Conservation (phyloP, 2,113 vertebrate species). For the Asarcornis scutulata region DNA sequence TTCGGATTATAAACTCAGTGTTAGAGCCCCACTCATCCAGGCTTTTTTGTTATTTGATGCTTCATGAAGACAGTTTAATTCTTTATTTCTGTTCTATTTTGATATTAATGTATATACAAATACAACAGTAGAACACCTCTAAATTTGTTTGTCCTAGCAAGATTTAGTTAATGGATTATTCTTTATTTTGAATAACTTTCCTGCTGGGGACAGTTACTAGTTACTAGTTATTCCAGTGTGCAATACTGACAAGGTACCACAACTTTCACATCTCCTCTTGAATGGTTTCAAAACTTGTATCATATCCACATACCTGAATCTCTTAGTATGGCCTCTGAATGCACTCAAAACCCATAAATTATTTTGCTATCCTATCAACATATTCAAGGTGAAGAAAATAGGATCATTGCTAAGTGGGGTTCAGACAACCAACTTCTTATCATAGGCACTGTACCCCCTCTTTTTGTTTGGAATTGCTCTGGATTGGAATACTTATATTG, state of each 20-base stretch:
- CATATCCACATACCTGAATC: neutral
- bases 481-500: no score
- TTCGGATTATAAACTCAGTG: neutral
- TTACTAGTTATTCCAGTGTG: neutral
- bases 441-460: neutral
- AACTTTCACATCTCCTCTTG: neutral
- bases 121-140: neutral
- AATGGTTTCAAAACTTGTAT: neutral
- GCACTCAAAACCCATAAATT: neutral
- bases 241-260: neutral
- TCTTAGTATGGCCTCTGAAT: neutral
- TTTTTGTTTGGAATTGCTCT: neutral
- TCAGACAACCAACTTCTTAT: neutral
- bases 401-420: neutral
- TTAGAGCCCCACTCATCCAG: neutral
- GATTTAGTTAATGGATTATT: neutral
- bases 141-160: no score
- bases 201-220: neutral
- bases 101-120: neutral
- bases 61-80: neutral
- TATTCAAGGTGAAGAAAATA: neutral
- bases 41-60: neutral
- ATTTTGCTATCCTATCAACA: neutral
- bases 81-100: neutral
- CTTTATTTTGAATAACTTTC: neutral